Conservation (phyloP, 35 echinoderm and acorn worm genomes). For the Nesometra sesokonis region DNA sequence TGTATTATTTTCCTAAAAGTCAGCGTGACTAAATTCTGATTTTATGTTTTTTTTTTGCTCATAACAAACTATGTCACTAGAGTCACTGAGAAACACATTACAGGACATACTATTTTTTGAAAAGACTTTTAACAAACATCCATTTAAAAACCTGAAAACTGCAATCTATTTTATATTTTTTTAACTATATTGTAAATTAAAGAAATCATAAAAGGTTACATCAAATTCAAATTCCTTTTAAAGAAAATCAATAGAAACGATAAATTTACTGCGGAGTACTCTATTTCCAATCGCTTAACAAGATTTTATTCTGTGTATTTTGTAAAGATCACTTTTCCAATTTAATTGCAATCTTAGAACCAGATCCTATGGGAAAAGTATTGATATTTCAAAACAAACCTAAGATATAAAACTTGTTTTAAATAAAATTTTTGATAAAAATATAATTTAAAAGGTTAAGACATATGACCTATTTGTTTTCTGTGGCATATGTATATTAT, state of each 20-base stretch:
- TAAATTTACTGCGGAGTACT: not conserved
- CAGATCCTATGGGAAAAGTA: too few relatives aligned
- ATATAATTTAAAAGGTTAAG: too few relatives aligned
- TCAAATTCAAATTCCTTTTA: not conserved
- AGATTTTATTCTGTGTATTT: not conserved
- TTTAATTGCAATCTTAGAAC: too few relatives aligned
- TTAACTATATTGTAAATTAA: not conserved
- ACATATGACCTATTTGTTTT: too few relatives aligned
- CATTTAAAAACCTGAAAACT: not conserved
- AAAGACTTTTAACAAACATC: not conserved
- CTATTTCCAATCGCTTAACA: not conserved
- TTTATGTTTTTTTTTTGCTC: not conserved
- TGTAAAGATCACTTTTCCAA: not conserved
- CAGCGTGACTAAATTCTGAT: not conserved
- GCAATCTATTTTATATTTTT: not conserved
- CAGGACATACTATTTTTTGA: not conserved
- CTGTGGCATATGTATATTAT: too few relatives aligned
- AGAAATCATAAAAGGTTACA: not conserved
- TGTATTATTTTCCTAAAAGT: not conserved
- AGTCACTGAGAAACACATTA: not conserved
- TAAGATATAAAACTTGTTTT: too few relatives aligned
- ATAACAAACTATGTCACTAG: not conserved
- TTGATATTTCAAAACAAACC: too few relatives aligned
- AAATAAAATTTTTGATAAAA: too few relatives aligned
- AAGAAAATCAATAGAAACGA: not conserved